Conservation (phyloP, 2,113 vertebrate genomes). For the Oxyruncus cristatus region DNA sequence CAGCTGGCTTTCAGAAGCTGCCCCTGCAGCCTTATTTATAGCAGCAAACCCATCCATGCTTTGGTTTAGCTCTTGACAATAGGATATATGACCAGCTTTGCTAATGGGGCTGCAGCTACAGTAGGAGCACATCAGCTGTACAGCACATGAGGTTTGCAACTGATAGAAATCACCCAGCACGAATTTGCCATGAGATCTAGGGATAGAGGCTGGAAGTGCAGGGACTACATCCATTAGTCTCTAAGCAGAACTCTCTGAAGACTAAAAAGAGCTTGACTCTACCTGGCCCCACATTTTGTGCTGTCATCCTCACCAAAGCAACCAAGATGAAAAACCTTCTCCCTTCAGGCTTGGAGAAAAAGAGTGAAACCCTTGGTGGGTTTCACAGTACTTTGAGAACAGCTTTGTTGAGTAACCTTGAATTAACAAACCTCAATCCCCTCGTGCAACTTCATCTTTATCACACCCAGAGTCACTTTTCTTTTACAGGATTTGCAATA, state of each 20-base stretch:
- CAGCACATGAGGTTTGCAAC: background rate
- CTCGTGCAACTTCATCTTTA: background rate
- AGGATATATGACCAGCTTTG: background rate
- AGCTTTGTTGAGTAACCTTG: background rate
- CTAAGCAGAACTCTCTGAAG: background rate
- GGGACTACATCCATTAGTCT: background rate
- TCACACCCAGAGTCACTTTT: background rate
- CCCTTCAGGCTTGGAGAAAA: background rate
- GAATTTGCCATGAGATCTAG: background rate
- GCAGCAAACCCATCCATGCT: background rate
- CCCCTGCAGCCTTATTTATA: background rate
- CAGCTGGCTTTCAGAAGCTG: background rate
- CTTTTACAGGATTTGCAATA: background rate
- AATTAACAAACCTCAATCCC: background rate
- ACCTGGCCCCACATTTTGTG: background rate
- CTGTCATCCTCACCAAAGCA: background rate
- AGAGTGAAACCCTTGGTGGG: background rate
- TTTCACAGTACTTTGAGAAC: background rate
- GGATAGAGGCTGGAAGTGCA: background rate
- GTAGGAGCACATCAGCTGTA: slow-evolving; percentile 6
- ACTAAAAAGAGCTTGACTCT: background rate
- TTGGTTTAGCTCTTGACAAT: background rate
- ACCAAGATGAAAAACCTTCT: background rate
- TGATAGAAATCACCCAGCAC: background rate
- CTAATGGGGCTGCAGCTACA: background rate